Evolutionary conservation across 2,113 vertebrate species (phyloP), one percentile per base, ranked within the genome.

Genomic region (Saccopteryx bilineata): DNA sequence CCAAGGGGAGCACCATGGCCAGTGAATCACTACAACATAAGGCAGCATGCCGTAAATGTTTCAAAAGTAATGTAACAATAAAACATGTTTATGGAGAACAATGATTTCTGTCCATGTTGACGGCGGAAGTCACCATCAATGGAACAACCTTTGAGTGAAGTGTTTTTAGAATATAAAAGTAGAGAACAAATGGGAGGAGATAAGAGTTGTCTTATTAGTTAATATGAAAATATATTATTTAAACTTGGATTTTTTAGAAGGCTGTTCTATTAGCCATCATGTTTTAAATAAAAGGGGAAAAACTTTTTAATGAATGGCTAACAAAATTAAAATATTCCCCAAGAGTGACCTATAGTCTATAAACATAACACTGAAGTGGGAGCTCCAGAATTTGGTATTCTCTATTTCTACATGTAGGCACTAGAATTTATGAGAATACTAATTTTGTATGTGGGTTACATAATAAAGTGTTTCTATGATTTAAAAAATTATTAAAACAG

Each of bases 401-500:
- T 76, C 90, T 94, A 12, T 54, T 82, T 96, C 95, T 92, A 69
- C 87, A 83, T 21, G 28, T 72, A 56, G 33, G 5, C 39, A 78
- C 10, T 23, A 33, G 76, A 92, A 91, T 88, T 97, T 96, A 91
- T 79, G 76, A 75, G 63, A 56, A 78, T 31, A 93, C 31, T 91
- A 85, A 75, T 90, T 60, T 94, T 89, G 92, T 78, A 84, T 86
- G 52, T 56, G 74, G 24, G 74, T 82, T 96, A 95, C 48, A 66
- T 94, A 94, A 95, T 78, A 76, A 87, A 93, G 17, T 61, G 50
- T 94, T 97, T 93, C 87, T 97, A 9, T 24, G 63, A 79, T 79
- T 84, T 56, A 31, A 80, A 95, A 72, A 81, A 71, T 8, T 23
- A 52, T 78, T 74, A 66, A 90, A 87, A 9, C n/a, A n/a, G 72